Evolutionary conservation across 2,797 vertebrate genomes (phyloP).

Genomic region (Esox lucius): DNA sequence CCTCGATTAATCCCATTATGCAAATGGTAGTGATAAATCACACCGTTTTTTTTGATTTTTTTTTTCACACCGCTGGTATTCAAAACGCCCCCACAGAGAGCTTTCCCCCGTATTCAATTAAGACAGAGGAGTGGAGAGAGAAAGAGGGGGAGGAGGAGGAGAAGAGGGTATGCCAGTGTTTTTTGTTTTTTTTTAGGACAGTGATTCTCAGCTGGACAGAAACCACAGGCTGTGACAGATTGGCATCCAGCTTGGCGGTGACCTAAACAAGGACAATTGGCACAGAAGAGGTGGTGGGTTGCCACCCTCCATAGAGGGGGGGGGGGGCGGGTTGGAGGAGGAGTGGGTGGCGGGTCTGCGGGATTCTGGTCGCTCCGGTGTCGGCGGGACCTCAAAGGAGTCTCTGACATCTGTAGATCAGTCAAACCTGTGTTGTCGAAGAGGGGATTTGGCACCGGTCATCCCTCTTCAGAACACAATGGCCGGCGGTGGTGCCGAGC

Average conservation of each 20-base stretch:
- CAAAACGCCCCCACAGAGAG: constrained; percentile 44
- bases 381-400: constrained; percentile 18
- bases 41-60: constrained; percentile 28
- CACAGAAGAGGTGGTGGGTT: background rate
- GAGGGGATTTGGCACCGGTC: constrained; percentile 15
- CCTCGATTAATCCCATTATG: constrained; percentile 78
- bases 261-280: constrained; percentile 59
- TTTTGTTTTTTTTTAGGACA: constrained; percentile 8
- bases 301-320: background rate
- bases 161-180: constrained; percentile 23
- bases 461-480: constrained; percentile 16
- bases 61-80: constrained; percentile 47
- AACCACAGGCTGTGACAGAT: constrained; percentile 58
- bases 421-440: constrained; percentile 36
- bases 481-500: background rate
- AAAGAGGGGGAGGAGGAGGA: background rate
- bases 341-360: constrained; percentile 17
- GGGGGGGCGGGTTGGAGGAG: background rate
- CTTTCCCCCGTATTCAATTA: constrained; percentile 54
- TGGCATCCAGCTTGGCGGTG: constrained; percentile 59
- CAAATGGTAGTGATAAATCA: constrained; percentile 70
- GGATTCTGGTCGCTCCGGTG: constrained; percentile 15
- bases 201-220: constrained; percentile 45
- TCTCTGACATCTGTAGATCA: constrained; percentile 49
- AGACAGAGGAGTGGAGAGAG: constrained; percentile 37